phyloP scores from a whole-genome alignment of 64 coral and sea anemone species.

The Cladopsammia gracilis region DNA sequence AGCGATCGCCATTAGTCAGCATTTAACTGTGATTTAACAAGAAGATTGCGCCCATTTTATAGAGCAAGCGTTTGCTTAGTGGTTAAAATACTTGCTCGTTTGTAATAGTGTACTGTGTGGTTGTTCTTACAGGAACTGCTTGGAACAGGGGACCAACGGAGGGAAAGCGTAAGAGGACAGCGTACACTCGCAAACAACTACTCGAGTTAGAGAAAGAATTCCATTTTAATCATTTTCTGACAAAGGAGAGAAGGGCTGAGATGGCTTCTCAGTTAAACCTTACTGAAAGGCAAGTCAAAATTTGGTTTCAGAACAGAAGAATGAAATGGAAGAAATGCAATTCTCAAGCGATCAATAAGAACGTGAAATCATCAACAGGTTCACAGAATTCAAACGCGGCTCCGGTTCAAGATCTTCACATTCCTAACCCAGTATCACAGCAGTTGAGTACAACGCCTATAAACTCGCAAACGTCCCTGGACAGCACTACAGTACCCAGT shows the following conservation, averaged over 20 bases:
- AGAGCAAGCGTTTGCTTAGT: neutral
- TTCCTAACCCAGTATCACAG: slow-evolving; percentile 53
- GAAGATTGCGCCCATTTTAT: slow-evolving; percentile 4
- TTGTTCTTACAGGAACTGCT: slow-evolving; percentile 84
- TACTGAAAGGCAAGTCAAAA: slow-evolving; percentile 99
- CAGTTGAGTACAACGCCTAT: slow-evolving; percentile 39
- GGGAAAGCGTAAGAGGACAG: slow-evolving; percentile 98
- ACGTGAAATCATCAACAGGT: slow-evolving; percentile 66
- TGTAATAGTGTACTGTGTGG: neutral
- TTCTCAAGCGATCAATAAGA: slow-evolving; percentile 92
- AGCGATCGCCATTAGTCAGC: slow-evolving; percentile 86
- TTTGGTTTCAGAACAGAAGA: slow-evolving; percentile 99
- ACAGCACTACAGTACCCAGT: slow-evolving; percentile 30
- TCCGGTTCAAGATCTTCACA: slow-evolving; percentile 85
- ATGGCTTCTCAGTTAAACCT: slow-evolving; percentile 95
- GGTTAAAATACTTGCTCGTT: neutral
- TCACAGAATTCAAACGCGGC: slow-evolving; percentile 72
- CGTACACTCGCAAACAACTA: slow-evolving; percentile 98
- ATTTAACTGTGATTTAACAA: slow-evolving; percentile 79
- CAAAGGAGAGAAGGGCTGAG: slow-evolving; percentile 96
- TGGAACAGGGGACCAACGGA: slow-evolving; percentile 92
- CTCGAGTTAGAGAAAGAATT: slow-evolving; percentile 99
- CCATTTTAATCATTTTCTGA: slow-evolving; percentile 99
- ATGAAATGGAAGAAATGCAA: slow-evolving; percentile 99
- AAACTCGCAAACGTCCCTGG: slow-evolving; percentile 45